Conservation (phyloP, 1,140 invertebrate species). For the Mizuhopecten yessoensis region DNA sequence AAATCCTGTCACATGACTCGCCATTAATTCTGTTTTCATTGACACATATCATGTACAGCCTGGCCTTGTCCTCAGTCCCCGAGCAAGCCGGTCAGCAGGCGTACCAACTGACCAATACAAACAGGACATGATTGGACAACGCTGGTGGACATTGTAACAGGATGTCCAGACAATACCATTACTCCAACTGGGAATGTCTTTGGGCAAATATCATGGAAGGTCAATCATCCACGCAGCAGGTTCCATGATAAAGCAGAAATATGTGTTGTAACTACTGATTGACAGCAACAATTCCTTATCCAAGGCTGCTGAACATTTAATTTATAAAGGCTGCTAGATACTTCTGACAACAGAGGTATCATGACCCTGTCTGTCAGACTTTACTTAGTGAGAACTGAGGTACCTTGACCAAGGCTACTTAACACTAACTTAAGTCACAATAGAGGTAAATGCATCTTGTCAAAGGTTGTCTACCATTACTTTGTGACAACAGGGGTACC, state of each 20-base stretch:
- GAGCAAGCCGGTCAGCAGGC: background rate
- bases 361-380: too few species aligned
- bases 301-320: too few species aligned
- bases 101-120: background rate
- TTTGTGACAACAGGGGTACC: too few species aligned
- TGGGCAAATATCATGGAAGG: background rate
- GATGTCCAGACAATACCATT: background rate
- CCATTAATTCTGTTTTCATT: constrained; percentile 35
- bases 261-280: too few species aligned
- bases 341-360: too few species aligned
- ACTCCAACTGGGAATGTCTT: background rate
- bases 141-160: background rate
- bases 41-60: background rate
- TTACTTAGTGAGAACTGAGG: too few species aligned
- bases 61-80: background rate
- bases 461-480: too few species aligned
- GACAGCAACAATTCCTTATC: too few species aligned
- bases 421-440: too few species aligned
- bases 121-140: background rate
- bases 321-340: too few species aligned
- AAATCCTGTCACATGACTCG: background rate
- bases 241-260: background rate
- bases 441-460: too few species aligned
- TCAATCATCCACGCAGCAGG: background rate
- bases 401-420: too few species aligned